phyloP scores from a whole-genome alignment of 2,888 invertebrate genomes.

The Nephrotoma flavescens region DNA sequence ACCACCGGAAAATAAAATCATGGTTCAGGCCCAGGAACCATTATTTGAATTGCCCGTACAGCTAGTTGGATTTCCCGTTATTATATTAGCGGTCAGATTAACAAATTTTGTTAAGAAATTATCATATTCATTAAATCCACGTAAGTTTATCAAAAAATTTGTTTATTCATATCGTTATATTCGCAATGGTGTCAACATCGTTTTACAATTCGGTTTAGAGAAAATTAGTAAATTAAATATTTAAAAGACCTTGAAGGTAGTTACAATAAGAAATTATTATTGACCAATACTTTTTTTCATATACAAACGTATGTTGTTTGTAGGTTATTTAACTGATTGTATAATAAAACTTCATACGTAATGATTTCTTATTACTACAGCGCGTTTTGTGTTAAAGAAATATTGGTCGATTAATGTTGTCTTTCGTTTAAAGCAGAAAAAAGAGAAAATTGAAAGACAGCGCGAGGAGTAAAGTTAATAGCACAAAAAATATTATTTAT shows the following conservation, averaged over 20 bases:
- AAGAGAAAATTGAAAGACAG: not conserved
- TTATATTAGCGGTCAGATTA: slow-evolving; percentile 59
- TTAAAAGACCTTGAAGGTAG: not conserved
- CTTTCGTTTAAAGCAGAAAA: not conserved
- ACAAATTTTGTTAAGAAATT: slow-evolving; percentile 73
- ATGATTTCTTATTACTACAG: not conserved
- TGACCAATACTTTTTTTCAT: not conserved
- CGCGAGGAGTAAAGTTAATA: not conserved
- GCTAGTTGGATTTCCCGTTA: slow-evolving; percentile 69
- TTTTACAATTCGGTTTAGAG: not conserved
- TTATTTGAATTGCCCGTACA: slow-evolving; percentile 69
- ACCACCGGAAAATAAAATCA: not conserved
- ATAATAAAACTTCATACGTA: not conserved
- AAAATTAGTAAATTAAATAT: not conserved
- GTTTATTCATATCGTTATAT: not conserved
- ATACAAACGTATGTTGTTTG: not conserved
- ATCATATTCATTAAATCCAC: slow-evolving; percentile 66
- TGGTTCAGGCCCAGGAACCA: slow-evolving; percentile 29
- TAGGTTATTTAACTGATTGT: not conserved
- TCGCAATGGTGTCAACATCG: not conserved
- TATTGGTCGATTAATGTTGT: not conserved
- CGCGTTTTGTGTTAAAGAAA: not conserved
- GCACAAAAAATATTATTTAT: not conserved
- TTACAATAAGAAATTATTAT: not conserved
- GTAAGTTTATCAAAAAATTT: slow-evolving; percentile 35